phyloP scores from a whole-genome alignment of 2,113 vertebrate genomes.

The Vulpes lagopus region DNA sequence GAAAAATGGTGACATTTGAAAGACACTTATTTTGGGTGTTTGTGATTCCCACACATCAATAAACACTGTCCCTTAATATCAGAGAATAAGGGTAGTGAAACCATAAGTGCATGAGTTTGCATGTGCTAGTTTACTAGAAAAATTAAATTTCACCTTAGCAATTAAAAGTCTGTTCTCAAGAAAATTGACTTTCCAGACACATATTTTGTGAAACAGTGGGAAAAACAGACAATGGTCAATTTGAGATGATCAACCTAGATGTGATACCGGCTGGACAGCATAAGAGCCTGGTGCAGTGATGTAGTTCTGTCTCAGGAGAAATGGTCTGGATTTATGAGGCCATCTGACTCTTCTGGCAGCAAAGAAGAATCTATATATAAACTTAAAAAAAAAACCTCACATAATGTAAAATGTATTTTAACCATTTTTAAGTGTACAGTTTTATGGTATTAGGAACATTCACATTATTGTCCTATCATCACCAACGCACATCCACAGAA shows the following conservation, averaged over 20 bases:
- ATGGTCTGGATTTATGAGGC: neutral
- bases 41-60: neutral
- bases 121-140: neutral
- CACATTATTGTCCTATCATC: neutral
- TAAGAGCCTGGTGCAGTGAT: neutral
- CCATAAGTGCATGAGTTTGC: neutral
- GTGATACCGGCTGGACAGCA: too few species aligned
- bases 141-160: conserved; percentile 3
- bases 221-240: neutral
- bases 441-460: neutral
- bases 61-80: neutral
- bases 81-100: neutral
- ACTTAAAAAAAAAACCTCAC: neutral
- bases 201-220: neutral
- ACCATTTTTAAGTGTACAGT: neutral
- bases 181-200: neutral
- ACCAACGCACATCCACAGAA: neutral
- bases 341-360: neutral
- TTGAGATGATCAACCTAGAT: neutral
- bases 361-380: neutral
- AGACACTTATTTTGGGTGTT: neutral
- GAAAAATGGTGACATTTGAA: neutral
- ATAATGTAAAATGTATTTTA: neutral
- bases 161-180: neutral
- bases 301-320: neutral